Evolutionary conservation across 2,113 vertebrate genomes (phyloP), one percentile per base, ranked within the genome.

Genomic region (Pachyramphus minor): DNA sequence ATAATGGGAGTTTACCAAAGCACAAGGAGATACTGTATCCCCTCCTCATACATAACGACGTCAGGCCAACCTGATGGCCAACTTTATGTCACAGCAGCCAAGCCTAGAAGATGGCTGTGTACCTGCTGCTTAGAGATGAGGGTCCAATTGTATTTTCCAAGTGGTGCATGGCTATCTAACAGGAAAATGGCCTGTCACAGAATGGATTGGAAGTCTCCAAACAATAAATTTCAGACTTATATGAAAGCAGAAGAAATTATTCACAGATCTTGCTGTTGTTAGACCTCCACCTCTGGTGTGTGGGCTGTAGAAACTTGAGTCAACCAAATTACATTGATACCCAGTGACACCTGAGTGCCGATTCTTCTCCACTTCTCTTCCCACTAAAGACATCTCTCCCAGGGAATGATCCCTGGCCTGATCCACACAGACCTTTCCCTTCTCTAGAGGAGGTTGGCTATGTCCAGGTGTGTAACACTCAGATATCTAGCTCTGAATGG

Each of bases 91-190:
- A 50, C 20, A 86, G 52, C 5, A 37, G 68, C 13, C 59, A 84
- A 50, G n/a, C 18, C 4, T 30, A 16, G 8, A 60, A 12, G 41
- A 52, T 11, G 76, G 33, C 19, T 88, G 19, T 63, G 44, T 67
- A 45, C 0, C 0, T 71, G 30, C 31, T 74, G 33, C 35, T 78
- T n/a, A 50, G 42, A 84, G 42, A 16, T 0, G 0, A 5, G 31
- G 6, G 7, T 47, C 47, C 35, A 9, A 2, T 16, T 77, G 30
- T 39, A 16, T 52, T 47, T 63, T 71, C 41, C 52, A 87, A 30
- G 35, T 17, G 14, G 20, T 30, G 15, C 11, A 6, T 41, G 28
- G 20, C 22, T 41, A 35, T 10, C 35, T 82, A 53, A 74, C 25
- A 77, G 37, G 53, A 62, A 95, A 91, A 49, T 44, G 12, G 1